Evolutionary conservation across 2,797 vertebrate genomes (phyloP).

Genomic region (Apogon talboti): DNA sequence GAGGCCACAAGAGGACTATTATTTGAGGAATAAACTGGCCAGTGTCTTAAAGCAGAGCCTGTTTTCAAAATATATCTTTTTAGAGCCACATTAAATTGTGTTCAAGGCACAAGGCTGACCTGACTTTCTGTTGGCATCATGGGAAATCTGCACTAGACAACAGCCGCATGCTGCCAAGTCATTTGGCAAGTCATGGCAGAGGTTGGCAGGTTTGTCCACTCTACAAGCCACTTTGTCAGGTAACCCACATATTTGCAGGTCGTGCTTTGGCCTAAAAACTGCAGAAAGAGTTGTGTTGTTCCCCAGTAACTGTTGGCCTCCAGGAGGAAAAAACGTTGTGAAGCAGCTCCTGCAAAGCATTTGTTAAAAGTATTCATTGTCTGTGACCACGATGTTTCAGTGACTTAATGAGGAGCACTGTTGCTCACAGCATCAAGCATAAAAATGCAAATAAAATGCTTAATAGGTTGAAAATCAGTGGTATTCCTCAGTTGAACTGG

Average conservation of each 20-base stretch:
- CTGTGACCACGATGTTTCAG: not conserved
- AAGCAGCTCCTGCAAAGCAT: constrained; percentile 3
- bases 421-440: not conserved
- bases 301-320: constrained; percentile 37
- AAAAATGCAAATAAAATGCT: not conserved
- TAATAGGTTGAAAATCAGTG: not conserved
- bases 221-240: constrained; percentile 48
- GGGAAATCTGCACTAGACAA: constrained; percentile 45
- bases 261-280: constrained; percentile 40
- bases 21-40: constrained; percentile 1
- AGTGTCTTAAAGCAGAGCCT: constrained; percentile 4
- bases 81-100: constrained; percentile 30
- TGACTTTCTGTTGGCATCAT: constrained; percentile 33
- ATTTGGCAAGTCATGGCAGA: constrained; percentile 42
- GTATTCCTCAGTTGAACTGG: constrained; percentile 16
- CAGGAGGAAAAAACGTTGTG: constrained; percentile 5
- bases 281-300: constrained; percentile 33
- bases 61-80: constrained; percentile 25
- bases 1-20: constrained; percentile 5
- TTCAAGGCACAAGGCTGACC: constrained; percentile 41
- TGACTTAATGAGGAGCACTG: not conserved
- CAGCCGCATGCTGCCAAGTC: constrained; percentile 45
- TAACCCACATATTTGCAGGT: constrained; percentile 48
- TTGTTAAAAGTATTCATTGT: constrained; percentile 18
- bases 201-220: constrained; percentile 45